Base-by-base conservation (phyloP, 2,888 invertebrate genomes). In the Polietes domitor region DNA sequence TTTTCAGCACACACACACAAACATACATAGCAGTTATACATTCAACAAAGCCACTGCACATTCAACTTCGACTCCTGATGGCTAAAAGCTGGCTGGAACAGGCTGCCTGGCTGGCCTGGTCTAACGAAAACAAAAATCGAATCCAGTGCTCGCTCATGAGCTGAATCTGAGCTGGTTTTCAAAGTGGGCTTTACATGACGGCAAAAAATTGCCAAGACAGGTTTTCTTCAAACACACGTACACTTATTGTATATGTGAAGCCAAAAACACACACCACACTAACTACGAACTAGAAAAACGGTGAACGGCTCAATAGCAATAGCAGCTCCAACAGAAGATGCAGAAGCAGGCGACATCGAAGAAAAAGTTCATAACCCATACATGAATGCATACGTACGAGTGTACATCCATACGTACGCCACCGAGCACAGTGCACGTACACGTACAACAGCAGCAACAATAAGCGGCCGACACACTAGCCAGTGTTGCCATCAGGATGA, bases 301-400 rank as follows among this genome's bases (percentile, higher is more conserved):
- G 37, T 37, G 37, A 37, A 37, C n/a, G n/a, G n/a, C 68, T 68
- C 43, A n/a, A n/a, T n/a, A n/a, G n/a, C n/a, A n/a, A n/a, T n/a
- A n/a, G n/a, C n/a, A n/a, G n/a, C n/a, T n/a, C n/a, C n/a, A n/a
- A n/a, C n/a, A n/a, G n/a, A n/a, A n/a, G n/a, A n/a, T 26, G 12
- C 26, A 24, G 26, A 7, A 58, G 65, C 71, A 76, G 26, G 28
- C 50, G n/a, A 47, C 47, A 7, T 53, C 47, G 24, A 68, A 41
- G 70, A 77, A 80, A 81, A 76, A 76, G 73, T 81, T 76, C 76
- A 81, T 63, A 81, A 81, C 81, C 76, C 75, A 84, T 37, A 83
- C 83, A 75, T 77, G 26, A 10, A 65, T 5, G 26, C 74, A 63
- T n/a, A n/a, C 12, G 12, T 53, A 17, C n/a, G 24, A 28, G 10